These are phyloP conservation scores for Lepetodrilus schrolli DNA, from an alignment of 2,888 invertebrate species.

Conservation along the genomic window DNA sequence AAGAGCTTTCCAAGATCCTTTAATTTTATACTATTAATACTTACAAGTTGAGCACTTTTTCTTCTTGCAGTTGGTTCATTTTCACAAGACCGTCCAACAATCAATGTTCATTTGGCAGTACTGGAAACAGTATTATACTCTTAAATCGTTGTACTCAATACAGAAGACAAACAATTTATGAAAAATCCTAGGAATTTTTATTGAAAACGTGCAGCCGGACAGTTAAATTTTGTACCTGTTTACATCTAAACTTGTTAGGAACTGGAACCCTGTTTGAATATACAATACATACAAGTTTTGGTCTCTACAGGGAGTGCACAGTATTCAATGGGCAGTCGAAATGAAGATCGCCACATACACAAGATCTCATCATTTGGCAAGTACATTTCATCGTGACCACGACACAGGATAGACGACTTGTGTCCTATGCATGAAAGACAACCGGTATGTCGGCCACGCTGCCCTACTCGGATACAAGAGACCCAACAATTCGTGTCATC, in stretches of 20 bases:
- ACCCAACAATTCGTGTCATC: no score
- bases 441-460: neutral
- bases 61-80: no score
- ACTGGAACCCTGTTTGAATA: neutral
- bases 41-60: no score
- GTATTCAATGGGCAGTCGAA: neutral
- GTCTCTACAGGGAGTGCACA: neutral
- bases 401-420: no score
- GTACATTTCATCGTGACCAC: neutral
- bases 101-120: no score
- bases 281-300: constrained; percentile 6
- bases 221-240: neutral
- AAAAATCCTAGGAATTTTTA: constrained; percentile 34
- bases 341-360: neutral
- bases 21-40: no score
- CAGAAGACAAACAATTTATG: neutral
- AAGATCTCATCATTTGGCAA: neutral
- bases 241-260: neutral
- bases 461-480: no score
- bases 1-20: no score
- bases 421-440: neutral
- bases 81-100: no score
- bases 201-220: constrained; percentile 30
- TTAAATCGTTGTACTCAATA: neutral
- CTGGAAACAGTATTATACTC: neutral